Evolutionary conservation across 2,888 invertebrate species (phyloP).

Genomic region (Mesorhabditis spiculigera): DNA sequence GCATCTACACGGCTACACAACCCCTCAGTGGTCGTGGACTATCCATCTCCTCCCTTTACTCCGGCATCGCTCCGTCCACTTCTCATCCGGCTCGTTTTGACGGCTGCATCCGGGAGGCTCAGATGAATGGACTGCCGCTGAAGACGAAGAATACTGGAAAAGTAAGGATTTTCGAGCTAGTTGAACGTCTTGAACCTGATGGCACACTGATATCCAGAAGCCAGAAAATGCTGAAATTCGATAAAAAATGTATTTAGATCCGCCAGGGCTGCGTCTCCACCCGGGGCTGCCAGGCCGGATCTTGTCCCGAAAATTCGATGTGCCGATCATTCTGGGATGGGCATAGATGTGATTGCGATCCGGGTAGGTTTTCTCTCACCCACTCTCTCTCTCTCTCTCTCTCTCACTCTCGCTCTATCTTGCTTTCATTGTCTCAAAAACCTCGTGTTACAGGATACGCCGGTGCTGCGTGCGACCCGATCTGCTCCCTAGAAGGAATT

Average conservation of each 20-base stretch:
- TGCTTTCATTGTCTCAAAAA: background rate
- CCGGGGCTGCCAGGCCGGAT: constrained; percentile 36
- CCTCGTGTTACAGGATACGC: constrained; percentile 29
- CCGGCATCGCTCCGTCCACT: constrained; percentile 51
- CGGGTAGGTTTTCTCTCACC: constrained; percentile 17
- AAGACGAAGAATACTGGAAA: constrained; percentile 43
- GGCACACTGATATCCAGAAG: background rate
- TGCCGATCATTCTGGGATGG: constrained; percentile 53
- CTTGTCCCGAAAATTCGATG: constrained; percentile 43
- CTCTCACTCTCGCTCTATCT: too few species aligned
- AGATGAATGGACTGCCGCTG: constrained; percentile 28
- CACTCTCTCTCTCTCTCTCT: too few species aligned
- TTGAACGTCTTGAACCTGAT: background rate
- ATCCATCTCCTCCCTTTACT: constrained; percentile 36
- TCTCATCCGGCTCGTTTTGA: constrained; percentile 51
- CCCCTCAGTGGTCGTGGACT: background rate
- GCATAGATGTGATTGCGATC: constrained; percentile 46
- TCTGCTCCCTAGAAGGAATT: constrained; percentile 44
- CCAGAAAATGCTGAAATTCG: background rate
- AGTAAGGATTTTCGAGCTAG: constrained; percentile 14
- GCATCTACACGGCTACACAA: constrained; percentile 29
- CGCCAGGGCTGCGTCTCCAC: constrained; percentile 47
- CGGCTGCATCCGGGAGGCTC: constrained; percentile 50
- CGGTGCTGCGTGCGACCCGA: constrained; percentile 50
- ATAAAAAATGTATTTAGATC: constrained; percentile 12